These are phyloP conservation scores for Drosophila hydei DNA, from an alignment of 1,140 invertebrate genomes.

Conservation along the genomic window DNA sequence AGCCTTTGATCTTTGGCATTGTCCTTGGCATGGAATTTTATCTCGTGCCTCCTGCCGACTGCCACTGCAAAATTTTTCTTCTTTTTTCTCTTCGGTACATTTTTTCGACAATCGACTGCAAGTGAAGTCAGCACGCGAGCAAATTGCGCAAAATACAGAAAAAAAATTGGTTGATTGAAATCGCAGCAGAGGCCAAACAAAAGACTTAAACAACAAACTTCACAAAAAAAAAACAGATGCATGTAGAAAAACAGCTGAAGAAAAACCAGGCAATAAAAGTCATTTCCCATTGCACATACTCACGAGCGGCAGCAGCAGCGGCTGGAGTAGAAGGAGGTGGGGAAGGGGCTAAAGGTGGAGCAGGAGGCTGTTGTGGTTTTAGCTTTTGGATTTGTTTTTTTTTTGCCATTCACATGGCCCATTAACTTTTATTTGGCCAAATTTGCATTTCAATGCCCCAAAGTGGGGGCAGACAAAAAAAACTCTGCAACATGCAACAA, in stretches of 20 bases:
- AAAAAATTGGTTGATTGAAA: conserved; percentile 46
- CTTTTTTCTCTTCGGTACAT: conserved; percentile 2
- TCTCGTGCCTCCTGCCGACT: conserved; percentile 8
- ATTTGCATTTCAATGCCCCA: conserved; percentile 82
- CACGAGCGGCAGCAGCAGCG: neutral
- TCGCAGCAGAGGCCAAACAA: conserved; percentile 42
- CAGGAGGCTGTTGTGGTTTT: conserved; percentile 21
- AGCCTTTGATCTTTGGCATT: conserved; percentile 66
- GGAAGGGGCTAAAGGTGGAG: neutral
- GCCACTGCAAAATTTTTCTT: conserved; percentile 5
- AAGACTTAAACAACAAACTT: conserved; percentile 64
- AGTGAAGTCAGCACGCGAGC: conserved; percentile 52
- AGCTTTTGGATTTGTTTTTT: conserved; percentile 11
- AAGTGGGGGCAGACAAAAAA: conserved; percentile 50
- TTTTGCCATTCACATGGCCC: conserved; percentile 78
- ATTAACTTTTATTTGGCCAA: conserved; percentile 81
- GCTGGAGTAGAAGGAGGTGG: neutral
- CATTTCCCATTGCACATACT: conserved; percentile 64
- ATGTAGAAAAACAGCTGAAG: neutral
- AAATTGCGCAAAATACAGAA: conserved; percentile 39
- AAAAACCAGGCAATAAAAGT: conserved; percentile 63
- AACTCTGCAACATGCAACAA: conserved; percentile 41
- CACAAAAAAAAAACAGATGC: conserved; percentile 11
- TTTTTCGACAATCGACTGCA: conserved; percentile 8
- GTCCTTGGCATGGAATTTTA: conserved; percentile 49